These are phyloP conservation scores for Temnothorax unifasciatus DNA, from an alignment of 2,888 invertebrate genomes.

Conservation along the genomic window DNA sequence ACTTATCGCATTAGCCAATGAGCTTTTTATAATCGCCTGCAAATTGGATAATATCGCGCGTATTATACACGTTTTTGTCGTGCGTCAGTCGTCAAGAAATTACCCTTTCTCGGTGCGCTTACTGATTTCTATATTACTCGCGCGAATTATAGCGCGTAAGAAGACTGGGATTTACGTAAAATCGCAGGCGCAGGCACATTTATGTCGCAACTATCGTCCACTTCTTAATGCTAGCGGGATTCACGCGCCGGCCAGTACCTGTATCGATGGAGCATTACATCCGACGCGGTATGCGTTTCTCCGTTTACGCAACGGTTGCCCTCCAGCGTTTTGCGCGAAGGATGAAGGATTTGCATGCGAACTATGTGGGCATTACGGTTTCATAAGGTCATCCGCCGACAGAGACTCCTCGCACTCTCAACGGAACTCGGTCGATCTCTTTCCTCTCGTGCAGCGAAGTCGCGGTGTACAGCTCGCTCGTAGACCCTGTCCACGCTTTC, in stretches of 20 bases:
- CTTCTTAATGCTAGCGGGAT: conserved; percentile 47
- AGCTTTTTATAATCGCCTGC: conserved; percentile 39
- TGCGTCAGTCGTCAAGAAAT: conserved; percentile 5
- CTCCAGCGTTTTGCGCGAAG: conserved; percentile 59
- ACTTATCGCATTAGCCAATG: conserved; percentile 31
- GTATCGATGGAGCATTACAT: conserved; percentile 32
- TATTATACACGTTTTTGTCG: conserved; percentile 30
- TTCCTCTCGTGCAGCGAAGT: conserved; percentile 1
- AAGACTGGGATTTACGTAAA: conserved; percentile 23
- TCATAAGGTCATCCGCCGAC: conserved; percentile 47
- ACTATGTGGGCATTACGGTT: conserved; percentile 52
- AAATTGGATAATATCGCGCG: conserved; percentile 39
- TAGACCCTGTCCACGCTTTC: conserved; percentile 12
- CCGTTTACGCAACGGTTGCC: conserved; percentile 56
- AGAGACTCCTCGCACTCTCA: conserved; percentile 24
- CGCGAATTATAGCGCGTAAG: conserved; percentile 23
- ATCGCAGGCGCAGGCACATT: background rate
- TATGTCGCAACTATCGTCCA: conserved; percentile 44
- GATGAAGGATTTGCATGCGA: conserved; percentile 61
- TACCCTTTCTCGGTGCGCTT: background rate
- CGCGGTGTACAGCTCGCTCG: background rate
- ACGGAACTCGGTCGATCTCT: conserved; percentile 36
- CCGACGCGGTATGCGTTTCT: conserved; percentile 41
- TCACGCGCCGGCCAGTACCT: conserved; percentile 4
- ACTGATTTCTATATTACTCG: conserved; percentile 7